Base-by-base conservation (phyloP, 2,113 vertebrate genomes). In the Falcunculus frontatus region DNA sequence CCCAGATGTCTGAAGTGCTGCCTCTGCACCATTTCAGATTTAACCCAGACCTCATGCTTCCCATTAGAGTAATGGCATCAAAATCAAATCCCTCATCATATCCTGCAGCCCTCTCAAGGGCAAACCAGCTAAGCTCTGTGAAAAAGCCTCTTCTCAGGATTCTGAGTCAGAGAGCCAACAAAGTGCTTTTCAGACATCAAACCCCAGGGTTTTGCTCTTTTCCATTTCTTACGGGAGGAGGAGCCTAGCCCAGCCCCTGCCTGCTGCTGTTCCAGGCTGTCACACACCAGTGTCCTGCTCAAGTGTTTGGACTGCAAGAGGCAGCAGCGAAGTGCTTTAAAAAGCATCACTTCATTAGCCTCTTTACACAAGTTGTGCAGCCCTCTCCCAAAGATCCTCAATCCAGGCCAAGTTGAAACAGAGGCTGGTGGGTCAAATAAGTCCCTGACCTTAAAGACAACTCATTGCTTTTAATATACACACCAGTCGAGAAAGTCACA, bases 261-360 rank as follows among this genome's bases (percentile, higher is more conserved):
- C 41, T 7, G 6, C 84, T 87, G 87, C 92, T 42, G 35, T 33
- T 68, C 25, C 80, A 64, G 76, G 9, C 16, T 87, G 60, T 42
- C 91, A 87, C 0, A 1, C 41, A 41, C 77, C 25, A 59, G 49
- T 1, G 1, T 92, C 80, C 93, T 84, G 85, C 76, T 80, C 33
- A 76, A 93, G 59, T 56, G 93, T 72, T 52, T 74, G 68, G 65
- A 87, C 82, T 94, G 59, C 33, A 44, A 44, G 33, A 93, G 84
- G 53, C 92, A 94, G 91, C 65, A 76, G 87, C 68, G 85, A 96
- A 95, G 79, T 37, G 37, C 90, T 93, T 96, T 90, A 86, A 96
- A 95, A 96, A 96, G 93, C 82, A 86, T 68, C 92, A 78, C 68
- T 88, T 77, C 65, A 83, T 94, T 88, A 94, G 46, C 67, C 92